Conservation (phyloP, 2,113 vertebrate species). For the Physeter macrocephalus region DNA sequence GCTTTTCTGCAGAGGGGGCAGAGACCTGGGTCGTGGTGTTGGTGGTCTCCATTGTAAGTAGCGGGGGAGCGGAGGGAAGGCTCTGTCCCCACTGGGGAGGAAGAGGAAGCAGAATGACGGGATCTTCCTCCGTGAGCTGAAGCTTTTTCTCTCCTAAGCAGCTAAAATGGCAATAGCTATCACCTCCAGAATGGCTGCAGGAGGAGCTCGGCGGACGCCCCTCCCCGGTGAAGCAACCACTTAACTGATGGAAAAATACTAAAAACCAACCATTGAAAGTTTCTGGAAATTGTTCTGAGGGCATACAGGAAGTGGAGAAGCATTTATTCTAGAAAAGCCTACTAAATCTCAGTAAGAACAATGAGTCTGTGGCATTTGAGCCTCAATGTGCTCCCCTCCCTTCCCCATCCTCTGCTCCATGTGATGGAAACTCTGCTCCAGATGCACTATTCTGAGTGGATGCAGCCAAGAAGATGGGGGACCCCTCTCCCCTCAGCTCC, state of each 20-base stretch:
- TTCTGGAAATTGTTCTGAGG: no score
- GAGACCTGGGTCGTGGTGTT: neutral
- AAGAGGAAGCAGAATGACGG: neutral
- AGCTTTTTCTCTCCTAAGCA: neutral
- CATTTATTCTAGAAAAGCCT: no score
- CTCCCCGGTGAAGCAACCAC: neutral
- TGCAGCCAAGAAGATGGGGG: neutral
- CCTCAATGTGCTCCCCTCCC: accelerated
- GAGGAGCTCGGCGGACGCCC: neutral
- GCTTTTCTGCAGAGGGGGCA: neutral
- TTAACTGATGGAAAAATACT: neutral
- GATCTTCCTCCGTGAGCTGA: neutral
- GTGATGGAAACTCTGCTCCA: neutral
- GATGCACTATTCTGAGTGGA: neutral
- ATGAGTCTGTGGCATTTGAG: neutral
- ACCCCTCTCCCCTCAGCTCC: neutral
- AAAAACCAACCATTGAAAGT: no score
- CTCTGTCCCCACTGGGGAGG: neutral
- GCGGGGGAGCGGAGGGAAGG: accelerated
- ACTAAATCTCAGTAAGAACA: neutral
- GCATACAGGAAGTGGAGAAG: neutral
- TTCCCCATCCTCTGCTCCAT: no score
- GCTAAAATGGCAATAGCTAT: no score
- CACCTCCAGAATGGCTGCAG: neutral
- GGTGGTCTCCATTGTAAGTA: neutral